Base-by-base conservation (phyloP, 2,888 invertebrate genomes). In the Melieria crassipennis region DNA sequence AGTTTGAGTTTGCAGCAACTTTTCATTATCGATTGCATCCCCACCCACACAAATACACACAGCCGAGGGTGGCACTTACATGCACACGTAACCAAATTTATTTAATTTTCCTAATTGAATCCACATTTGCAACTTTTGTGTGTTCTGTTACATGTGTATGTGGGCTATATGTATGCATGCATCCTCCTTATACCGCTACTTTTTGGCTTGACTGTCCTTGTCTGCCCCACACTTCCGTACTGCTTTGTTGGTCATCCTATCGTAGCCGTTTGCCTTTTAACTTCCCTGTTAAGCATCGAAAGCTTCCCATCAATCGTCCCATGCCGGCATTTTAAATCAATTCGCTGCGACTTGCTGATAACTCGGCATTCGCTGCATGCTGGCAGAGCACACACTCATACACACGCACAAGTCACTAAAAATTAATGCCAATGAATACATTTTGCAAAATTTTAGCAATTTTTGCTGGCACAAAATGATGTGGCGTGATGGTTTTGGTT, bases 301-400 rank as follows among this genome's bases (percentile, higher is more conserved):
- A 30, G 30, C 30, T 30, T 30, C 1, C 30, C 30, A 30, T 30
- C 30, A 30, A 30, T 3, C 30, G 30, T 30, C 30, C 30, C 30
- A 30, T 30, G 30, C 30, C 30, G 42, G 16, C 56, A 50, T 63
- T 63, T 57, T 63, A 63, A 69, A 69, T 69, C 55, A 69, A 69
- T 63, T 69, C 63, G 57, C 69, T 69, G 69, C 63, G 47, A 69
- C 52, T 63, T 69, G 63, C 69, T 63, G 69, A 69, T 69, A 69
- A 69, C 52, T 42, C 61, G n/a, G 45, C 68, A 61, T 13, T 45
- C 50, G 11, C 3, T 50, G 11, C 11, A 11, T 11, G 3, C 11
- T 50, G 9, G 10, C 3, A 30, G 30, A 30, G 3, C 10, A 52
- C 64, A 47, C 50, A 50, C 64, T 11, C 61, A 5, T 13, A 46